These are phyloP conservation scores for Pachypeltis micranthus DNA, from an alignment of 1,140 invertebrate species.

Conservation along the genomic window DNA sequence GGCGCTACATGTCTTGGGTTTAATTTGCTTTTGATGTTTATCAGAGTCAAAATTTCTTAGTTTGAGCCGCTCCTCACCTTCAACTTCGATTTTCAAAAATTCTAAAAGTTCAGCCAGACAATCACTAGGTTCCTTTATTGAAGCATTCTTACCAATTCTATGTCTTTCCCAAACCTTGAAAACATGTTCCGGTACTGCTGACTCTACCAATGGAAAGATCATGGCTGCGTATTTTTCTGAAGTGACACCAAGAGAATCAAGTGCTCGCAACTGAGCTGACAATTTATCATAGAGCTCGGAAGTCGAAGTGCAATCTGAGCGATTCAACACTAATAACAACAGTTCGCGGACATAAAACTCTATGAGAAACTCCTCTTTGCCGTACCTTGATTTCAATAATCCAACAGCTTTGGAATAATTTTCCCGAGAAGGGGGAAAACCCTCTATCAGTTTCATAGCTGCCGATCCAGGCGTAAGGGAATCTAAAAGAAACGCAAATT, in stretches of 20 bases:
- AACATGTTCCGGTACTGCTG: conserved; percentile 30
- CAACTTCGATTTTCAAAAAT: too few species aligned
- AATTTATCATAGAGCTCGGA: too few species aligned
- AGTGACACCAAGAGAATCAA: conserved; percentile 30
- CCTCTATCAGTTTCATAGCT: too few species aligned
- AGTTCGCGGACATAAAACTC: conserved; percentile 29
- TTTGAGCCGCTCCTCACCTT: too few species aligned
- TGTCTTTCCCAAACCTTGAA: conserved; percentile 27
- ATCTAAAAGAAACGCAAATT: conserved; percentile 23
- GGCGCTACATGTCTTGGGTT: too few species aligned
- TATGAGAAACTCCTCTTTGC: conserved; percentile 25
- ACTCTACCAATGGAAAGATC: conserved; percentile 31
- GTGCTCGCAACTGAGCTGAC: too few species aligned
- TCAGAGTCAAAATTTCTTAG: too few species aligned
- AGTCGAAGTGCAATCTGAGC: background rate
- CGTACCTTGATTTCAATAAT: conserved; percentile 21
- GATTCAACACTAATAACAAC: conserved; percentile 24
- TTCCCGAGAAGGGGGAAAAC: too few species aligned
- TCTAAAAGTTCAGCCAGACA: too few species aligned
- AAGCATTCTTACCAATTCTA: too few species aligned
- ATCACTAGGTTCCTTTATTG: too few species aligned
- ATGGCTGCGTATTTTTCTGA: conserved; percentile 29
- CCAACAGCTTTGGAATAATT: conserved; percentile 25
- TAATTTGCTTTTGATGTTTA: too few species aligned
- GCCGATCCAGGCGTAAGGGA: background rate